phyloP scores from a whole-genome alignment of 2,888 invertebrate species.

The Onthophagus sagittarius region DNA sequence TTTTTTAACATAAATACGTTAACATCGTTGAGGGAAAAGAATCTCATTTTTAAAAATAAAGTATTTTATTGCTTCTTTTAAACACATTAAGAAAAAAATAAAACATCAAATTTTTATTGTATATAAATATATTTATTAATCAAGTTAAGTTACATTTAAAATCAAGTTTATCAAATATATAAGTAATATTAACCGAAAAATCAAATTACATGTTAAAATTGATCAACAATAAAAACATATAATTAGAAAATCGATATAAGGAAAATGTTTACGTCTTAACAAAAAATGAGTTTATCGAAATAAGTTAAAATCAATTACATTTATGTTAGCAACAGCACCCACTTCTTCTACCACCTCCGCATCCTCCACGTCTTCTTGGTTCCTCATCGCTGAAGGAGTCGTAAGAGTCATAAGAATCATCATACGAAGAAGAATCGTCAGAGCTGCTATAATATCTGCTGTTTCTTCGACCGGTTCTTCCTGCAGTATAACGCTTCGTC shows the following conservation, averaged over 20 bases:
- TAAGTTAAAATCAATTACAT: background rate
- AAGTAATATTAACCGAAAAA: background rate
- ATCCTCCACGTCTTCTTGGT: background rate
- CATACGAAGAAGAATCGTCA: background rate
- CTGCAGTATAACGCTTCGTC: background rate
- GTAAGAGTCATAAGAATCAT: background rate
- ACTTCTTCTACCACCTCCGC: background rate
- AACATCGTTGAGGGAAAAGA: too few relatives aligned
- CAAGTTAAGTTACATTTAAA: too few relatives aligned
- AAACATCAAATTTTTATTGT: too few relatives aligned
- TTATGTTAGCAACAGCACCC: background rate
- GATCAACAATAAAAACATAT: background rate
- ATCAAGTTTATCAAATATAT: too few relatives aligned
- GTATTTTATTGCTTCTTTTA: too few relatives aligned
- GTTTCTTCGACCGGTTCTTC: background rate
- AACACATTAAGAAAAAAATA: too few relatives aligned
- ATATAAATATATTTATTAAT: too few relatives aligned
- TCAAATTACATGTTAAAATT: background rate
- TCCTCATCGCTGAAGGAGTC: background rate
- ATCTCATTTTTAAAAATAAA: too few relatives aligned
- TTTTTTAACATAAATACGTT: too few relatives aligned
- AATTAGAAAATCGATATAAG: background rate
- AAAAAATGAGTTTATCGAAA: too few relatives aligned
- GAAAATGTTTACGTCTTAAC: background rate
- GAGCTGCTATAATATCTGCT: background rate